Percentiles rank a stretch among this genome's conserved stretches.
These are phyloP conservation scores for Scrobipalpa costella DNA, from an alignment of 2,888 invertebrate genomes.

Conservation along the genomic window DNA sequence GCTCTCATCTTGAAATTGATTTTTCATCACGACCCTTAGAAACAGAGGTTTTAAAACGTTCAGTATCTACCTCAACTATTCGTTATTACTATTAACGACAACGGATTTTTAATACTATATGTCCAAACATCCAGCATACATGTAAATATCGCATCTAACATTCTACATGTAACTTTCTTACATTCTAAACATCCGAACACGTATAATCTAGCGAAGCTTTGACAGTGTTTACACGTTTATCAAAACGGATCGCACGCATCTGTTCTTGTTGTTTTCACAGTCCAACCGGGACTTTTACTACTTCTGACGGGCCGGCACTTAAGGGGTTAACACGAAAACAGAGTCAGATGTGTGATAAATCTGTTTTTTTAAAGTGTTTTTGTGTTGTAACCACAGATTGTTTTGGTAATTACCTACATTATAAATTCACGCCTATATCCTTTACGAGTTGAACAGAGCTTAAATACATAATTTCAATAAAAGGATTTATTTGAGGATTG, in stretches of 20 bases:
- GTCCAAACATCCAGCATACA: too few relatives aligned
- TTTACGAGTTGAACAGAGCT: neutral
- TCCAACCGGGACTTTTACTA: slow-evolving; percentile 1
- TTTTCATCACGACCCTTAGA: too few relatives aligned
- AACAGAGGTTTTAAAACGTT: too few relatives aligned
- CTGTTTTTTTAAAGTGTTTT: neutral
- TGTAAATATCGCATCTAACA: too few relatives aligned
- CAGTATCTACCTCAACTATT: too few relatives aligned
- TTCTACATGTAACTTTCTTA: neutral
- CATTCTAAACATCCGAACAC: neutral
- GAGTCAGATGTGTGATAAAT: slow-evolving; percentile 4
- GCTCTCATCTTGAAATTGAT: too few relatives aligned
- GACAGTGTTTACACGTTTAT: slow-evolving; percentile 5
- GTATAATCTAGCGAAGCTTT: neutral
- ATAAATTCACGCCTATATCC: too few relatives aligned
- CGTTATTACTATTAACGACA: too few relatives aligned
- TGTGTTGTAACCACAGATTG: neutral
- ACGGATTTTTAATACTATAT: too few relatives aligned
- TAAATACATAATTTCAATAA: too few relatives aligned
- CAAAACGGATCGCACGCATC: neutral
- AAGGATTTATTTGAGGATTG: too few relatives aligned
- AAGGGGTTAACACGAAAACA: slow-evolving; percentile 6
- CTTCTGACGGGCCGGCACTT: slow-evolving; percentile 6
- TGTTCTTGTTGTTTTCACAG: neutral
- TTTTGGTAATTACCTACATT: too few relatives aligned